Percentiles rank a stretch among this genome's conserved stretches.
phyloP scores from a whole-genome alignment of 2,888 invertebrate genomes.

The Cosmorhoe ocellata region DNA sequence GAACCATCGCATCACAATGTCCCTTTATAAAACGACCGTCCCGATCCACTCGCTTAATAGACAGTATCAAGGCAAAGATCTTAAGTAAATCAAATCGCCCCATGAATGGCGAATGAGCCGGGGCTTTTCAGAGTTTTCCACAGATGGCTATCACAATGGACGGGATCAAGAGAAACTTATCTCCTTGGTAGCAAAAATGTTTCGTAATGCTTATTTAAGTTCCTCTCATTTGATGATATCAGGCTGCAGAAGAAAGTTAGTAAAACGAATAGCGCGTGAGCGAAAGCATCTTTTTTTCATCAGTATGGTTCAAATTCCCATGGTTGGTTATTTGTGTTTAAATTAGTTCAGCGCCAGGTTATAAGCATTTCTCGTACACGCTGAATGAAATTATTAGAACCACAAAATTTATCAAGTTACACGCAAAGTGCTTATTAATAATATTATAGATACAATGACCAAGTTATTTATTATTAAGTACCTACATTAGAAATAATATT shows the following conservation, averaged over 20 bases:
- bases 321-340: too few species aligned
- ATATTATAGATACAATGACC: too few species aligned
- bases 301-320: too few species aligned
- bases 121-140: slow-evolving; percentile 75
- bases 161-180: slow-evolving; percentile 77
- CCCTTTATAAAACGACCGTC: slow-evolving; percentile 63
- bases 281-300: not conserved
- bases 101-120: slow-evolving; percentile 78
- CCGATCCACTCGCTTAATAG: slow-evolving; percentile 73
- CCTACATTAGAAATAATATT: too few species aligned
- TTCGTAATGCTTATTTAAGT: slow-evolving; percentile 79
- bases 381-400: too few species aligned
- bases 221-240: slow-evolving; percentile 71
- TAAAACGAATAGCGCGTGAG: not conserved
- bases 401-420: too few species aligned
- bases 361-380: too few species aligned
- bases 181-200: slow-evolving; percentile 73
- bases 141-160: slow-evolving; percentile 80
- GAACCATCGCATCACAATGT: slow-evolving; percentile 46
- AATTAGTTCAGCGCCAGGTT: too few species aligned
- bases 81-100: slow-evolving; percentile 83
- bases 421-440: too few species aligned
- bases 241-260: slow-evolving; percentile 24
- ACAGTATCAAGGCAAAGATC: slow-evolving; percentile 75
- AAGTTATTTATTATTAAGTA: too few species aligned